Evolutionary conservation across 2,888 invertebrate species (phyloP), one percentile per base, ranked within the genome.

Genomic region (Andrena marginata): DNA sequence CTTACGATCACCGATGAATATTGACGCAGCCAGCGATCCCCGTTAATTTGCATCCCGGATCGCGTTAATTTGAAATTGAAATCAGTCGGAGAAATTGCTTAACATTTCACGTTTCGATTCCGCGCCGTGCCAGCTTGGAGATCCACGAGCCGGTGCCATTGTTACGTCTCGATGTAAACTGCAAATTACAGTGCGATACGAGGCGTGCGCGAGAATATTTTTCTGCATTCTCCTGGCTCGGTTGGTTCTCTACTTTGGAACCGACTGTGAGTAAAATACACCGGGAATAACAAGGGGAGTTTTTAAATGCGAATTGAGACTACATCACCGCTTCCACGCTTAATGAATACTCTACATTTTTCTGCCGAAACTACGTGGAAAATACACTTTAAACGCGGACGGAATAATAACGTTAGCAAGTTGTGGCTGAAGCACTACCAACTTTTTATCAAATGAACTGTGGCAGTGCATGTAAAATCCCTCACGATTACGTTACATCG

Each of bases 21-120:
- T 80, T 78, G 82, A 73, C 78, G 78, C 56, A 23, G 62, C 80
- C 42, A 33, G 3, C 48, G 78, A 63, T 78, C 54, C 67, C 23
- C 48, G 78, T 72, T 72, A 48, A 80, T 80, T 80, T 80, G 80
- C 80, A 80, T 80, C 48, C 63, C 54, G 72, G 67, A 56, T 48
- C 56, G 80, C 78, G 67, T 80, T 78, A 78, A 80, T 80, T 78
- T 80, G 78, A 80, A 80, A 80, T 80, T 80, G 80, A 80, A 80
- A 80, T 80, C 63, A 78, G 62, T 62, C 78, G 49, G 54, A 78
- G 80, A 78, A 72, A 80, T 80, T 72, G 80, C 79, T 80, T 72
- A 72, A 80, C 80, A 63, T 78, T 72, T 63, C 79, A 72, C 78
- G 80, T 80, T 71, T 67, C 77, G 77, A 54, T 67, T 3, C 48